Evolutionary conservation across 53 echinoderm and acorn worm genomes (phyloP), one percentile per base, ranked within the genome.

Genomic region (Crossaster papposus): DNA sequence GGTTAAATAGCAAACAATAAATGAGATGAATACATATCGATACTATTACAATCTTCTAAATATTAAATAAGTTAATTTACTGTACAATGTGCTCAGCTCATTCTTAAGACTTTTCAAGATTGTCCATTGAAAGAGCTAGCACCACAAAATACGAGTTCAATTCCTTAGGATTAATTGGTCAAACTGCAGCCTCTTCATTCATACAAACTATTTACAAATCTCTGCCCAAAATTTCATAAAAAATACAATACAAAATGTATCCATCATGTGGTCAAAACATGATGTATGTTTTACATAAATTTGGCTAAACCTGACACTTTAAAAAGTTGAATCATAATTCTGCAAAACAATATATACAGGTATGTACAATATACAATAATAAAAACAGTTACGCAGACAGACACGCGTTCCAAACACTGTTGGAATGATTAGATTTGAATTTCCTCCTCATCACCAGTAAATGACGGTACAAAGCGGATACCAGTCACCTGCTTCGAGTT

Each of bases 401-500:
- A 72, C 51, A 44, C 44, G 5, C 44, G 30, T 44, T 8, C 3
- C 1, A 14, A 65, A 87, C 34, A 35, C 10, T 20, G 12, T 54
- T 22, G 87, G 87, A 87, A 87, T 87, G 87, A 36, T 87, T 53
- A 91, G 31, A 91, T 91, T 79, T 91, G 91, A 32, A 91, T 91
- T 65, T 91, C 91, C 30, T 84, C 91, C 78, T 91, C 91, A 70
- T 91, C 79, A 24, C 91, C 85, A 18, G 91, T 83, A 79, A 84
- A 84, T 6, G 85, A 44, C 5, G 91, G 91, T 1, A 84, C 51
- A 75, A 83, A 87, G 36, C 87, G 62, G 44, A 87, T 87, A 32
- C 87, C 36, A 23, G 87, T 26, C 17, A 70, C 70, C 53, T 78
- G 84, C 50, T 84, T 83, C 14, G 65, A 68, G 54, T 83, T 78